Evolutionary conservation across 1,140 invertebrate species (phyloP).

Genomic region (Akabosia matsudoensis): DNA sequence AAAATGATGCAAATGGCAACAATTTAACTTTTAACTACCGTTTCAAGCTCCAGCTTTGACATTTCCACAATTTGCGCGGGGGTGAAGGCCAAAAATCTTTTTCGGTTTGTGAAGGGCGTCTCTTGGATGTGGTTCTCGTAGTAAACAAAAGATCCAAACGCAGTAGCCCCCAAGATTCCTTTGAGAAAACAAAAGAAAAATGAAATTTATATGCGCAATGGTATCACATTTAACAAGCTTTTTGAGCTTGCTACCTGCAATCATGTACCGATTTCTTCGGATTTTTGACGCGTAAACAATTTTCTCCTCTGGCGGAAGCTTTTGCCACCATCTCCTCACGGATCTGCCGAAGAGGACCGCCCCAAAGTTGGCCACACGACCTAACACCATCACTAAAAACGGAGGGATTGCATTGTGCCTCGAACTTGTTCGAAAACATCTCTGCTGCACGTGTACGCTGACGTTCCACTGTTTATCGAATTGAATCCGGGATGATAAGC

Average conservation of each 20-base stretch:
- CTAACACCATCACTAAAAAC: conserved; percentile 48
- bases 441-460: neutral
- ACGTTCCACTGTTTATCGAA: no score
- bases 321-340: conserved; percentile 56
- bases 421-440: conserved; percentile 49
- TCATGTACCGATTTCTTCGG: conserved; percentile 49
- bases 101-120: conserved; percentile 54
- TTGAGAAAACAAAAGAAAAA: neutral
- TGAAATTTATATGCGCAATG: neutral
- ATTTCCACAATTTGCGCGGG: conserved; percentile 53
- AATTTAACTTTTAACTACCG: conserved; percentile 45
- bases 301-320: conserved; percentile 50
- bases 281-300: conserved; percentile 47
- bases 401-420: conserved; percentile 47
- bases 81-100: conserved; percentile 54
- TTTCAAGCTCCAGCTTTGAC: conserved; percentile 51
- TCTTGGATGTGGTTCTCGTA: conserved; percentile 52
- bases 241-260: conserved; percentile 42
- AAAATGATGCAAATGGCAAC: neutral
- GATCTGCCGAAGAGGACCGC: conserved; percentile 52
- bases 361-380: conserved; percentile 50
- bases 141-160: conserved; percentile 27
- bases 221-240: neutral
- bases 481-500: no score
- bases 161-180: conserved; percentile 28